Base-by-base conservation (phyloP, 2,113 vertebrate species). In the Probosciger aterrimus region DNA sequence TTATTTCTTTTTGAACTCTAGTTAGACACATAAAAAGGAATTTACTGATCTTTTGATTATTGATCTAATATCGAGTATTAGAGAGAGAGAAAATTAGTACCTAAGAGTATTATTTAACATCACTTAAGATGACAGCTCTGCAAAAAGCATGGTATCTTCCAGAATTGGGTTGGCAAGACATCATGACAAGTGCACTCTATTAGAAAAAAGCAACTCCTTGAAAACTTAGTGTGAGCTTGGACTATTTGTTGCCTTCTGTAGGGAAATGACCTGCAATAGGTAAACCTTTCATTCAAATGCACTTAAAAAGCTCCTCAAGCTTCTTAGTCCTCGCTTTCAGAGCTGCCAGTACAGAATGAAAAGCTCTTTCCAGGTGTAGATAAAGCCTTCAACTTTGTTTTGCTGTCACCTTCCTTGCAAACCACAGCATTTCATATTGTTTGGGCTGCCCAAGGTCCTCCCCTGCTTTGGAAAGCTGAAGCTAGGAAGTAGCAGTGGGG, bases 21-120 rank as follows among this genome's bases (percentile, higher is more conserved):
- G 5, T 82, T 69, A 70, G 18, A 35, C 12, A n/a, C 0, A 0
- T 47, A 75, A 4, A 46, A 41, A 78, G 11, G 46, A 35, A 35
- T 33, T 59, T 59, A 35, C 23, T 59, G 49, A 89, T 53, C 24
- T 70, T 13, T 49, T 57, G 62, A 41, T 81, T 46, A 33, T 43
- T 41, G 57, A 59, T 35, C 22, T 24, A 35, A 16, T 59, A 35
- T 24, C 9, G 3, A 55, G 19, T 68, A 23, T 24, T 39, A 60
- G 59, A 64, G 46, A 63, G 23, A 46, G 31, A 57, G 4, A 69
- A 73, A 88, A 69, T 20, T 7, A 50, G 17, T 59, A 31, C 5
- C 1, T 18, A 44, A 80, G 28, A 49, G 10, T 62, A 53, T 33
- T 73, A 41, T 28, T 87, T 43, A 43, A 50, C 12, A 8, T 67